phyloP scores from a whole-genome alignment of 1,140 invertebrate species.

The Asbolus verrucosus region DNA sequence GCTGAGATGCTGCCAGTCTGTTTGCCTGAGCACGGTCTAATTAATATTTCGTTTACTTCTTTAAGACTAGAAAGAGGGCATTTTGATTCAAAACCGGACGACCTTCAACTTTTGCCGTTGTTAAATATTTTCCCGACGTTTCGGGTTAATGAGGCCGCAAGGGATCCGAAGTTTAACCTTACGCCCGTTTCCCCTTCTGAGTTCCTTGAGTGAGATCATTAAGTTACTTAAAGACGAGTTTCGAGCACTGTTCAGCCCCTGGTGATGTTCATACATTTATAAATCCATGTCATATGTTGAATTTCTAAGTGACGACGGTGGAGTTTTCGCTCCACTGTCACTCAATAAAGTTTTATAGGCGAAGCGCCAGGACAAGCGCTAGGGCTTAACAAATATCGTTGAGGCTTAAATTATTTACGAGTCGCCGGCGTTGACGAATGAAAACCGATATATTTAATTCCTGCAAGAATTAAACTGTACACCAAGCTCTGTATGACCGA shows the following conservation, averaged over 20 bases:
- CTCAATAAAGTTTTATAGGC: background rate
- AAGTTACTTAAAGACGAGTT: constrained; percentile 38
- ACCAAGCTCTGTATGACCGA: no score
- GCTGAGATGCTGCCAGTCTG: constrained; percentile 18
- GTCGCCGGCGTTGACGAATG: background rate
- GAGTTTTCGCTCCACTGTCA: background rate
- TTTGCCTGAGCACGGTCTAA: constrained; percentile 6
- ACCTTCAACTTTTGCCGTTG: constrained; percentile 33
- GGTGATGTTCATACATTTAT: constrained; percentile 10
- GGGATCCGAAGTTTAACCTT: constrained; percentile 26
- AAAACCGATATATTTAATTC: background rate
- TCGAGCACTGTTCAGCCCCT: constrained; percentile 23
- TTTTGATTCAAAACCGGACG: constrained; percentile 9
- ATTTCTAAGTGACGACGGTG: constrained; percentile 10
- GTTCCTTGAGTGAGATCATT: constrained; percentile 30
- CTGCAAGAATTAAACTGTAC: no score
- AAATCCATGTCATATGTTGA: constrained; percentile 32
- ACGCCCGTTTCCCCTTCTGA: constrained; percentile 16
- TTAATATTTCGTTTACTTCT: constrained; percentile 34
- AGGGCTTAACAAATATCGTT: background rate
- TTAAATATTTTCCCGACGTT: constrained; percentile 36
- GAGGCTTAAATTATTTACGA: background rate
- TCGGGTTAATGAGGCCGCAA: constrained; percentile 34
- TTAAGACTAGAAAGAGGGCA: background rate
- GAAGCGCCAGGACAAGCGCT: background rate